Conservation (phyloP, 2,797 vertebrate genomes). For the Anomalospiza imberbis region DNA sequence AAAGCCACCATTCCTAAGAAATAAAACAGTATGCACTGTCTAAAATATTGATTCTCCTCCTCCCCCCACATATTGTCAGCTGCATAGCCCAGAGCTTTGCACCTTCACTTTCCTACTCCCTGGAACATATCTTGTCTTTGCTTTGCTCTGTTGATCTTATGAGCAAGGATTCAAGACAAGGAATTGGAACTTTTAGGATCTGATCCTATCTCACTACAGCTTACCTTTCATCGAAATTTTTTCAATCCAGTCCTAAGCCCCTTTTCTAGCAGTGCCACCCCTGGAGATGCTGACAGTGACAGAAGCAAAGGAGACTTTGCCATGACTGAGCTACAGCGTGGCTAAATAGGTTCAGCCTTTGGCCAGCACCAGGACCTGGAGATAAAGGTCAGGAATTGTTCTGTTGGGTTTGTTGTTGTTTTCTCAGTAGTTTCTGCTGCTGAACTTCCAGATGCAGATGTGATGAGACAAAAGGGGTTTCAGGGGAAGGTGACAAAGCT, state of each 20-base stretch:
- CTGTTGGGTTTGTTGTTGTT: not conserved
- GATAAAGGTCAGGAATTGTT: not conserved
- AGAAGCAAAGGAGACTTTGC: not conserved
- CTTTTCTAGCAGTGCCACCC: not conserved
- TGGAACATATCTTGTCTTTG: not conserved
- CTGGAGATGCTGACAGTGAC: not conserved
- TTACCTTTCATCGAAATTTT: not conserved
- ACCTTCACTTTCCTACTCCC: not conserved
- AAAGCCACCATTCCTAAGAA: not conserved
- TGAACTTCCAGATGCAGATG: not conserved
- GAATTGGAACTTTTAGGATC: not conserved
- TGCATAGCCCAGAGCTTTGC: not conserved
- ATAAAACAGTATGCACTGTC: not conserved
- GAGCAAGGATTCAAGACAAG: not conserved
- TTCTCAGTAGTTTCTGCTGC: not conserved
- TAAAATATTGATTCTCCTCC: not conserved
- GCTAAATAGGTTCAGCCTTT: not conserved
- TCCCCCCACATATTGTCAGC: not conserved
- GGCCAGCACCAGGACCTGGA: not conserved
- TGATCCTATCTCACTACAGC: not conserved
- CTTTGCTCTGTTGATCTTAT: not conserved
- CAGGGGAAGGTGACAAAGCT: not conserved
- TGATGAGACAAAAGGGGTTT: not conserved
- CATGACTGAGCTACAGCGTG: not conserved
- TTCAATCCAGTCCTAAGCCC: not conserved